Evolutionary conservation across 1,140 invertebrate species (phyloP).

Genomic region (Apis mellifera): DNA sequence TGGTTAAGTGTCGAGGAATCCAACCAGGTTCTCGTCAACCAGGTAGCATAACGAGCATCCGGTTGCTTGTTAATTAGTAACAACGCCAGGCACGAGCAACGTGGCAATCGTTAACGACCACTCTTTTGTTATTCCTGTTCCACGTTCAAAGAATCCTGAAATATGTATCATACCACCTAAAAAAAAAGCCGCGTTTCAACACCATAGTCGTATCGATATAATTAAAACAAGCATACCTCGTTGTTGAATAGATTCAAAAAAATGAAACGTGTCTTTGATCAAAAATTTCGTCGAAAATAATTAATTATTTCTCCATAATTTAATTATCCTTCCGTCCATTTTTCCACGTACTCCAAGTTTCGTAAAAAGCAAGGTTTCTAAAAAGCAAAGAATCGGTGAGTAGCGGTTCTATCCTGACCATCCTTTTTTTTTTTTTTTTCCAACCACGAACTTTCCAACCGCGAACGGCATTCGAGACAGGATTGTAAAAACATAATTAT

Average conservation of each 20-base stretch:
- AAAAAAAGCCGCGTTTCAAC: not conserved
- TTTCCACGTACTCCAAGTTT: too few relatives aligned
- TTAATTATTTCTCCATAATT: too few relatives aligned
- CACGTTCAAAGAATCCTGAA: not conserved
- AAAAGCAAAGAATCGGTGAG: too few relatives aligned
- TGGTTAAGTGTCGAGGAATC: not conserved
- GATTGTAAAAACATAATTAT: constrained; percentile 51
- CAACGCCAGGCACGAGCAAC: not conserved
- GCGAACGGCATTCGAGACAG: not conserved
- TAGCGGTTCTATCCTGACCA: too few relatives aligned
- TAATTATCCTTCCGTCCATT: too few relatives aligned
- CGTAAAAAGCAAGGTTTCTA: too few relatives aligned
- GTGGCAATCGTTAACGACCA: constrained; percentile 11
- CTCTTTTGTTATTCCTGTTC: not conserved
- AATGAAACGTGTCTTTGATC: too few relatives aligned
- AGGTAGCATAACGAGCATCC: not conserved
- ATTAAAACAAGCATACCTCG: too few relatives aligned
- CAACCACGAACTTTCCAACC: not conserved
- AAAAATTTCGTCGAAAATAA: too few relatives aligned
- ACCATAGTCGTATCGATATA: too few relatives aligned
- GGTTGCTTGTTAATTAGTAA: not conserved
- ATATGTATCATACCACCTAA: not conserved
- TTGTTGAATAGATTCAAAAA: too few relatives aligned
- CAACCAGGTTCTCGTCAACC: not conserved
- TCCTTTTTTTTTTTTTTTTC: too few relatives aligned